Conservation (phyloP, 2,113 vertebrate species). For the Bos taurus region ARS-UCD2.0 NC_037331.1:44259001-44259500, state of each 20-base stretch:
- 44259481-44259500: constrained; percentile 19
- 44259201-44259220: background rate
- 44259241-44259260: background rate
- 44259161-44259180: background rate
- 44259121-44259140: background rate
- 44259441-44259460: constrained; percentile 31
- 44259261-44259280: constrained; percentile 3
- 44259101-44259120: background rate
- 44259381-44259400: constrained; percentile 16
- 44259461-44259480: constrained; percentile 25
- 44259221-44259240: background rate
- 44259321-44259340: background rate
- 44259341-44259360: constrained; percentile 10
- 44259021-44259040: background rate
- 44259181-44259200: background rate
- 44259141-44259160: background rate
- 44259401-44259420: constrained; percentile 46
- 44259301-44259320: constrained; percentile 20
- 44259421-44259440: constrained; percentile 51
- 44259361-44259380: constrained; percentile 43
- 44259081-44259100: background rate
- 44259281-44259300: background rate
- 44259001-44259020: background rate
- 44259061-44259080: background rate
- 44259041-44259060: background rate